Evolutionary conservation across 2,888 invertebrate species (phyloP), one percentile per base, ranked within the genome.

Genomic region (Drosophila maculinotata): DNA sequence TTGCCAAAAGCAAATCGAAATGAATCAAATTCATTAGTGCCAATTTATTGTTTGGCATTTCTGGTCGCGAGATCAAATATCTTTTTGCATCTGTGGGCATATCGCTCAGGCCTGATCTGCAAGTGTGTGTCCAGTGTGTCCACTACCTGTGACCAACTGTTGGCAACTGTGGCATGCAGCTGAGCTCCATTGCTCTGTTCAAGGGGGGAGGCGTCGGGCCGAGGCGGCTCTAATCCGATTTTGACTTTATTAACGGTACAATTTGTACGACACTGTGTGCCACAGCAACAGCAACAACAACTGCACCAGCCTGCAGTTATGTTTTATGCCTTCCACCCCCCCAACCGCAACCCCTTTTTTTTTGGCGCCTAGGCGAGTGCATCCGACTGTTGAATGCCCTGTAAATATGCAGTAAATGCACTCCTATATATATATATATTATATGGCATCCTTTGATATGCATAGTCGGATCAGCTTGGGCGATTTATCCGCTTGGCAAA

Each of bases 21-120:
- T 81, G 82, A 85, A 84, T 85, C 80, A 81, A 81, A 81, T 81
- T 81, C 85, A 81, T 81, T 81, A 85, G 82, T 67, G 80, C 47
- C 69, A 79, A 81, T 81, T 84, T 81, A 84, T 81, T 81, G 85
- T 80, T 70, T 60, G 62, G 63, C 57, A 52, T 59, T 59, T 53
- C 53, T 53, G 33, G 49, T 33, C 28, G 35, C 15, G 9, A 47
- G 44, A 76, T 79, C 69, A 59, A 70, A 71, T 76, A 70, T 76
- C 67, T 41, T 41, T 47, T 35, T 44, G 51, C 44, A 65, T 39
- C 52, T 69, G 47, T 54, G 33, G 33, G 12, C 20, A 31, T 14
- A 39, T 53, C 25, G 28, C 9, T 42, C 26, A 8, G 49, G 12
- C 10, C 23, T n/a, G 23, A 42, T 33, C 59, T 66, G 53, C 49